Evolutionary conservation across 1,140 invertebrate genomes (phyloP), one percentile per base, ranked within the genome.

Genomic region (Homalodisca vitripennis): DNA sequence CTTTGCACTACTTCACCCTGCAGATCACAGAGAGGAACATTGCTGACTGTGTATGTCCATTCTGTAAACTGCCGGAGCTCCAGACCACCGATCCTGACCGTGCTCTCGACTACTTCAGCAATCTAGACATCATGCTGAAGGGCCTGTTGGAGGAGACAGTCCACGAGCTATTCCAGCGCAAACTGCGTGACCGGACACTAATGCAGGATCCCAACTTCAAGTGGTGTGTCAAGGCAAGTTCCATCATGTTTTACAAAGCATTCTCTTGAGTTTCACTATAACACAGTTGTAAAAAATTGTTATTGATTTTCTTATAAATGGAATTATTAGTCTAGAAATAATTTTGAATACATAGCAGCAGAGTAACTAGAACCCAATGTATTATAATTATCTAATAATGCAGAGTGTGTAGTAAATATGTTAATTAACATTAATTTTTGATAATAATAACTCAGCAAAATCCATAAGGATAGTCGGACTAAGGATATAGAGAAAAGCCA

Each of bases 181-280:
- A 98, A 81, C 79, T 94, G 26, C 79, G 92, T 63, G 95, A 98
- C 79, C 85, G 94, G 73, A 93, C 94, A 0, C 78, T 98, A 12
- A 91, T 95, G 83, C 90, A 94, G 79, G 95, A 97, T 82, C 94
- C 94, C 0, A 95, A 95, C 79, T 98, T 98, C 77, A 91, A 93
- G 75, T 98, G 96, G 96, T 98, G 95, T 81, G 88, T 89, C 64
- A 89, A 93, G 85, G 92, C 93, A 80, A 80, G 6, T 57, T 22
- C 24, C 14, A 12, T 41, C 17, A 41, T 41, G 6, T 41, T 10
- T n/a, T n/a, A n/a, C n/a, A n/a, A n/a, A n/a, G n/a, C n/a, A n/a
- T n/a, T n/a, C n/a, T n/a, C n/a, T n/a, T n/a, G n/a, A n/a, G n/a
- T n/a, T n/a, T n/a, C n/a, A n/a, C n/a, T n/a, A n/a, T n/a, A n/a